Evolutionary conservation across 2,113 vertebrate genomes (phyloP), one percentile per base, ranked within the genome.

Genomic region (Perccottus glenii): DNA sequence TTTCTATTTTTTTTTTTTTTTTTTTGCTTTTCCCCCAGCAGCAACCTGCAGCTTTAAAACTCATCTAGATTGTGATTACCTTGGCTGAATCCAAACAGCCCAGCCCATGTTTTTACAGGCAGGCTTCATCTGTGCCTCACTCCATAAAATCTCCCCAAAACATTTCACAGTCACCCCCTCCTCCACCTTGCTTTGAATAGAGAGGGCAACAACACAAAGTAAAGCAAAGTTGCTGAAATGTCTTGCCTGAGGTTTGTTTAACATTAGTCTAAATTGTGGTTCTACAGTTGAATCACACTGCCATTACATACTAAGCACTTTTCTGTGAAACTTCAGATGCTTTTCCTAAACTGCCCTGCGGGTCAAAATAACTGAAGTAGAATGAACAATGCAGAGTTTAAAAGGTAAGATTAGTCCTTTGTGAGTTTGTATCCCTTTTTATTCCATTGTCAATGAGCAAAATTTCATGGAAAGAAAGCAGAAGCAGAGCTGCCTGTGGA

Each of bases 61-160:
- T 80, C 77, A 85, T 81, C 72, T 60, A 80, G 65, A 68, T 68
- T 78, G 65, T 85, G 78, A 85, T 84, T 84, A 77, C 64, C n/a
- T 80, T 83, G 77, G 82, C 82, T 72, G 67, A 77, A 83, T 53
- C 53, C 56, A 64, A 58, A 60, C 63, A 73, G 73, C 78, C 77
- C 49, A 66, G 53, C 80, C 77, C 82, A 57, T 86, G 85, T 85
- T 80, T 77, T 64, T 81, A 19, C 70, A 83, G 72, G 65, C 50
- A 55, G 69, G 64, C 51, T 49, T 62, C 81, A 87, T 70, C 72
- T 82, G 77, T 60, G 73, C 48, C 42, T 67, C 49, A 36, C 62
- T 78, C 70, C 55, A 83, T 78, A 80, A 82, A 86, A 64, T 14
- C 53, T 60, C 50, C 19, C n/a, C 49, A 77, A 79, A 76, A 55